A percentile compares a stretch with the other conserved stretches of the same genome.
These are phyloP conservation scores for Synchiropus splendidus DNA, from an alignment of 2,113 vertebrate genomes.

Conservation along the genomic window DNA sequence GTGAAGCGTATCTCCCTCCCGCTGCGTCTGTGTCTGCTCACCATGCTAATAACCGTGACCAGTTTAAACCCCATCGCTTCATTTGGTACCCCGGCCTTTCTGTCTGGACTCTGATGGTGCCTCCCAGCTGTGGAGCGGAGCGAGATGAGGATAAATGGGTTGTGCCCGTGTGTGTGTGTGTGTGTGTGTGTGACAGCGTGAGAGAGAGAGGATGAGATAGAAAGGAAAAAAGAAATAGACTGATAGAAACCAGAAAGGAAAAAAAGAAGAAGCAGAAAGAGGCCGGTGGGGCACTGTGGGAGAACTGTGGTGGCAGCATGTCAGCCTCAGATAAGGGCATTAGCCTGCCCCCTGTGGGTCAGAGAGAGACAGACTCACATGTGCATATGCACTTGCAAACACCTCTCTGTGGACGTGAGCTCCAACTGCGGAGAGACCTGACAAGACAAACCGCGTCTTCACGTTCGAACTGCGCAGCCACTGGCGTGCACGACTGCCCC, in stretches of 20 bases:
- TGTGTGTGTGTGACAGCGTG: background rate
- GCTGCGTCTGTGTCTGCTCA: conserved; percentile 16
- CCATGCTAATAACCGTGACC: conserved; percentile 38
- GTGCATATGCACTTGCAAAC: conserved; percentile 11
- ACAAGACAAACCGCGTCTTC: conserved; percentile 21
- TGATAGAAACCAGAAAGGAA: conserved; percentile 15
- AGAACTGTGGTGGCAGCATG: conserved; percentile 51
- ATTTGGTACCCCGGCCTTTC: conserved; percentile 6
- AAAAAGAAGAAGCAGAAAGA: conserved; percentile 10
- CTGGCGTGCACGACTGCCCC: too few species aligned
- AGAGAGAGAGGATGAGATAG: conserved; percentile 8
- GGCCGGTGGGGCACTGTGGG: conserved; percentile 30
- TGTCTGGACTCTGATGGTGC: conserved; percentile 29
- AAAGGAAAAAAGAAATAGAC: conserved; percentile 7
- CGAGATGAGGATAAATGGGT: conserved; percentile 26
- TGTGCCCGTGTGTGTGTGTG: conserved; percentile 19
- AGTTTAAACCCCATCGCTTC: conserved; percentile 26
- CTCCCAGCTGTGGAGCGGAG: conserved; percentile 29
- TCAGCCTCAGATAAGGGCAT: conserved; percentile 66
- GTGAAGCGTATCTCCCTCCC: conserved; percentile 30
- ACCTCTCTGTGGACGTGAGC: conserved; percentile 46
- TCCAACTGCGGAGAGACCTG: conserved; percentile 47
- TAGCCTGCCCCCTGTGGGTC: conserved; percentile 67
- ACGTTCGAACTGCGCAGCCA: too few species aligned
- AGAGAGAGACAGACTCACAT: conserved; percentile 35